Evolutionary conservation across 2,797 vertebrate species (phyloP).

Genomic region (Girardinus metallicus): DNA sequence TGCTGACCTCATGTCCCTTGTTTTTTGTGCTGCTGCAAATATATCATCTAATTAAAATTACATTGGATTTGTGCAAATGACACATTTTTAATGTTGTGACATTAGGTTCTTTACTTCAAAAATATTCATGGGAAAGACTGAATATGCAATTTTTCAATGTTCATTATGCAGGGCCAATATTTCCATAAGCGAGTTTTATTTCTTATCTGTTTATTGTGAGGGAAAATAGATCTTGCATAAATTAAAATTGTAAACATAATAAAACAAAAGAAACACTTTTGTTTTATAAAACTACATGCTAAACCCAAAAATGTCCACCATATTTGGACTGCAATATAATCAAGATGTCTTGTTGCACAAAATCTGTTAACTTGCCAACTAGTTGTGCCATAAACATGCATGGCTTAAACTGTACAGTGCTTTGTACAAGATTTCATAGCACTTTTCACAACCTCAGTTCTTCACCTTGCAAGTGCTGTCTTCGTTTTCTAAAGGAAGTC

Average conservation of each 20-base stretch:
- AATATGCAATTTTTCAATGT: slow-evolving; percentile 22
- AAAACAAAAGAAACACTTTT: not conserved
- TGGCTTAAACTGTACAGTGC: no score
- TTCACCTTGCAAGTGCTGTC: no score
- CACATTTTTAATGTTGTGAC: slow-evolving; percentile 30
- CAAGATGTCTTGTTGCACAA: no score
- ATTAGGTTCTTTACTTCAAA: slow-evolving; percentile 15
- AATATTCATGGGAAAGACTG: slow-evolving; percentile 10
- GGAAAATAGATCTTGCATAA: not conserved
- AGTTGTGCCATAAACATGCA: no score
- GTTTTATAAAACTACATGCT: not conserved
- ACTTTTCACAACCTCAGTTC: no score
- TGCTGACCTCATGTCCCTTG: slow-evolving; percentile 8
- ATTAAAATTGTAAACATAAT: not conserved
- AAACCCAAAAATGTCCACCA: no score
- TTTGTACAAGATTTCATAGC: no score
- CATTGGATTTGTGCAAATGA: slow-evolving; percentile 28
- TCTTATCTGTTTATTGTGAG: not conserved
- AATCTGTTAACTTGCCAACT: no score
- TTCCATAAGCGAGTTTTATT: slow-evolving; percentile 6
- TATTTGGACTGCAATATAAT: no score
- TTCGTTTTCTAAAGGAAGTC: no score
- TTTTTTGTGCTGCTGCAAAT: slow-evolving; percentile 21
- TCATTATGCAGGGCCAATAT: slow-evolving; percentile 13
- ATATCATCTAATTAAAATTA: slow-evolving; percentile 28